Percentiles rank a stretch among this genome's conserved stretches.
These are phyloP conservation scores for Aulostomus chinensis DNA, from an alignment of 2,797 vertebrate genomes.

Conservation along the genomic window DNA sequence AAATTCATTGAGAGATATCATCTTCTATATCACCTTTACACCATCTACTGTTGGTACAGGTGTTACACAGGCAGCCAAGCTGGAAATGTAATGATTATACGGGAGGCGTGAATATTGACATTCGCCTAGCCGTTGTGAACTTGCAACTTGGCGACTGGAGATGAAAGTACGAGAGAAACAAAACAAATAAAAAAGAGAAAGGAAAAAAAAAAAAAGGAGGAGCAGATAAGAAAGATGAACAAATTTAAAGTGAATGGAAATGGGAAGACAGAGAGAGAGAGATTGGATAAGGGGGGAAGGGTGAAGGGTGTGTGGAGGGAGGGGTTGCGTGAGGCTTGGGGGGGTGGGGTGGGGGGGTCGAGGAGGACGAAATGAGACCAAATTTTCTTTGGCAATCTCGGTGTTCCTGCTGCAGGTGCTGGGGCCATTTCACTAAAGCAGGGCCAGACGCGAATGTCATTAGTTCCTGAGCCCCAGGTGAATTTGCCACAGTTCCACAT, in stretches of 20 bases:
- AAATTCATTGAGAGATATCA: slow-evolving; percentile 56
- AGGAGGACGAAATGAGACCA: slow-evolving; percentile 90
- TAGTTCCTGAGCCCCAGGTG: slow-evolving; percentile 99
- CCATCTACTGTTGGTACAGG: slow-evolving; percentile 35
- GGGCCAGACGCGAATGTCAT: slow-evolving; percentile 99
- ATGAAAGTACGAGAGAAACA: slow-evolving; percentile 9
- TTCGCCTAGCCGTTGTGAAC: slow-evolving; percentile 22
- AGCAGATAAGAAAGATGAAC: slow-evolving; percentile 44
- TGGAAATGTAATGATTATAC: slow-evolving; percentile 39
- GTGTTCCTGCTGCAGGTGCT: slow-evolving; percentile 99
- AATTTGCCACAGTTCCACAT: slow-evolving; percentile 99
- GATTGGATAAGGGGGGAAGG: not conserved
- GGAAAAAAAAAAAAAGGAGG: slow-evolving; percentile 19
- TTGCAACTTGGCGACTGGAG: not conserved
- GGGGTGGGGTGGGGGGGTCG: slow-evolving; percentile 57
- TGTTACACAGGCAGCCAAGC: slow-evolving; percentile 56
- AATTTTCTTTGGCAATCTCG: slow-evolving; percentile 99
- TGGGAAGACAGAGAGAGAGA: slow-evolving; percentile 35
- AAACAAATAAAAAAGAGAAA: too few species aligned
- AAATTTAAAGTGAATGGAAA: slow-evolving; percentile 60
- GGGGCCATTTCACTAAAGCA: slow-evolving; percentile 99
- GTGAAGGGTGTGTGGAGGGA: too few species aligned
- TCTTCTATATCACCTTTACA: slow-evolving; percentile 42
- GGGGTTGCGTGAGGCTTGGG: too few species aligned
- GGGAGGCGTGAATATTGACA: slow-evolving; percentile 49